Percentiles rank a stretch among this genome's conserved stretches.
These are phyloP conservation scores for Marasmarcha lunaedactyla DNA, from an alignment of 2,888 invertebrate species.

Conservation along the genomic window DNA sequence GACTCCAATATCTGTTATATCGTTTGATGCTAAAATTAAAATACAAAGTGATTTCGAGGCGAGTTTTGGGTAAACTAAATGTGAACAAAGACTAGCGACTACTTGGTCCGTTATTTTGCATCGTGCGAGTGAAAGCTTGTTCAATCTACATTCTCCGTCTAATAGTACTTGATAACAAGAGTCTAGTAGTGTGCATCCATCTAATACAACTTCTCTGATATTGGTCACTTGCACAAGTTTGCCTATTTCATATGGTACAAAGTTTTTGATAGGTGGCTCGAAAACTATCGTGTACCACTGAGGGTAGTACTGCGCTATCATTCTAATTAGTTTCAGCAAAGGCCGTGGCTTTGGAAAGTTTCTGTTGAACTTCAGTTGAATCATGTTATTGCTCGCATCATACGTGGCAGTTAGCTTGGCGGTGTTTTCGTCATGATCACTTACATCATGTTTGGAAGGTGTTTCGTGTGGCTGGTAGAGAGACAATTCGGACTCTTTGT, in stretches of 20 bases:
- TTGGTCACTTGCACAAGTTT: slow-evolving; percentile 24
- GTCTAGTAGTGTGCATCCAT: no score
- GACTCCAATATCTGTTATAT: slow-evolving; percentile 34
- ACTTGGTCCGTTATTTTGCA: slow-evolving; percentile 11
- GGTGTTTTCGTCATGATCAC: slow-evolving; percentile 1
- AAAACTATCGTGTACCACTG: slow-evolving; percentile 24
- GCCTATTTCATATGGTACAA: slow-evolving; percentile 28
- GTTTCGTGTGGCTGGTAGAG: no score
- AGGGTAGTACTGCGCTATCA: slow-evolving; percentile 27
- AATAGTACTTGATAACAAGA: no score
- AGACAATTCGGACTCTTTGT: no score
- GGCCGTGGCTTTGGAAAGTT: slow-evolving; percentile 25
- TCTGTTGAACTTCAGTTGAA: slow-evolving; percentile 27
- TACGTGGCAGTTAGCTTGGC: slow-evolving; percentile 23
- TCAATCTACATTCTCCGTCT: no score
- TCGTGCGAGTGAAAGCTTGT: no score
- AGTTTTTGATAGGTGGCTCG: slow-evolving; percentile 23
- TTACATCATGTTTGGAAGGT: no score
- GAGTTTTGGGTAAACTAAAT: slow-evolving; percentile 21
- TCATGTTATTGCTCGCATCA: slow-evolving; percentile 23
- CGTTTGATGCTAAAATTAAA: slow-evolving; percentile 37
- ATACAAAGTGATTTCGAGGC: slow-evolving; percentile 26
- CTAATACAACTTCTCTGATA: slow-evolving; percentile 13
- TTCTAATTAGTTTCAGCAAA: slow-evolving; percentile 27
- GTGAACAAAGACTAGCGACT: slow-evolving; percentile 24